Base-by-base conservation (phyloP, 2,797 vertebrate species). In the Chiroxiphia lanceolata region DNA sequence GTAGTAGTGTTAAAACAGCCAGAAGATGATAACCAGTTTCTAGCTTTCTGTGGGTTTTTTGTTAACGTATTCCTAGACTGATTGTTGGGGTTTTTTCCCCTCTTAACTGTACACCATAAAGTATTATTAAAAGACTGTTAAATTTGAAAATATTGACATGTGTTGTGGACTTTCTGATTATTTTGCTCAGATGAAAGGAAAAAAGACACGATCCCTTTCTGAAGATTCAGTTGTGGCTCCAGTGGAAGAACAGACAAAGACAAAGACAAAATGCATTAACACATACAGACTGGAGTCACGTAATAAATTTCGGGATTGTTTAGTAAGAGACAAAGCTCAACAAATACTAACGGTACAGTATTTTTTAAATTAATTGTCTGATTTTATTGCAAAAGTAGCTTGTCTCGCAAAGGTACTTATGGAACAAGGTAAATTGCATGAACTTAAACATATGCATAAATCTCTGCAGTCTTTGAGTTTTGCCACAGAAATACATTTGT, bases 271-370 rank as follows among this genome's bases (percentile, higher is more conserved):
- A 95, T 87, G 78, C 11, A 82, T 50, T 33, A 98, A 98, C 87
- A 97, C 97, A 0, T 98, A 98, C 16, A 95, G 97, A 85, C 94
- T 98, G 94, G 97, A 97, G 68, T 85, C 98, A 8, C 18, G 69
- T 42, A 96, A 67, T 75, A 97, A 96, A 77, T 97, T 97, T 86
- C 84, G n/a, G 57, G 83, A 96, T 67, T 47, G 71, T 47, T 77
- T 96, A 87, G 10, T 98, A 56, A 97, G 96, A 96, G 60, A 76
- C 14, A 98, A 91, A 97, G 81, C 95, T 84, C 95, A 98, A 92
- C 94, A 83, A 0, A 95, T 98, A 57, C 13, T 98, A 83, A 96
- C 0, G 95, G 98, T 98, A 97, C 34, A 78, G 64, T 72, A 79
- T 80, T 50, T 75, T 71, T 82, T 3, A 19, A 75, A 64, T 87